Conservation (phyloP, 1,140 invertebrate genomes). For the Ostrea edulis region DNA sequence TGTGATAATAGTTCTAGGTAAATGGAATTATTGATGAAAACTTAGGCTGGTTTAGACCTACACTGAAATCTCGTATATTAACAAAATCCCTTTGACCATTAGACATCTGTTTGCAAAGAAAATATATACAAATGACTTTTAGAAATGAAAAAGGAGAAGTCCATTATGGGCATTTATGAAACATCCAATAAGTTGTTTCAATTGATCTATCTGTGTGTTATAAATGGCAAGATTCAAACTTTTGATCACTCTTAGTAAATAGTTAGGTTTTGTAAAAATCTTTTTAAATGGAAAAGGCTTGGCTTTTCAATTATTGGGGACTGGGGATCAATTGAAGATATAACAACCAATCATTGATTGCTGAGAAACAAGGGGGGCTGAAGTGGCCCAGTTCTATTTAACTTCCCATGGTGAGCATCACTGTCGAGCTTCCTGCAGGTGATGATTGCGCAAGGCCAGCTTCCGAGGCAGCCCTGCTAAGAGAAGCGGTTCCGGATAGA, state of each 20-base stretch:
- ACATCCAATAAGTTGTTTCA: slow-evolving; percentile 21
- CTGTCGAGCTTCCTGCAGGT: slow-evolving; percentile 3
- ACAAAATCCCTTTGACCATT: slow-evolving; percentile 14
- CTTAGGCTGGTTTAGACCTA: not conserved
- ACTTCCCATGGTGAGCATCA: slow-evolving; percentile 28
- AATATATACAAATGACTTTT: slow-evolving; percentile 38
- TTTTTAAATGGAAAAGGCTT: slow-evolving; percentile 33
- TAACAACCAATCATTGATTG: not conserved
- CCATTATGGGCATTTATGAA: slow-evolving; percentile 26
- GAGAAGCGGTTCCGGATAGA: slow-evolving; percentile 20
- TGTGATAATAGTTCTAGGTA: slow-evolving; percentile 17
- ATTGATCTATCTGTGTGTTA: slow-evolving; percentile 31
- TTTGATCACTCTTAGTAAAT: not conserved
- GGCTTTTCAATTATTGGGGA: slow-evolving; percentile 13
- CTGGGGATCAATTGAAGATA: slow-evolving; percentile 17
- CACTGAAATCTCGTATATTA: slow-evolving; percentile 4
- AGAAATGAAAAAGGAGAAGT: not conserved
- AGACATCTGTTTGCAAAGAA: slow-evolving; percentile 21
- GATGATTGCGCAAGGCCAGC: slow-evolving; percentile 24
- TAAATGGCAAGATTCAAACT: slow-evolving; percentile 22
- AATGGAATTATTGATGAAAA: slow-evolving; percentile 26
- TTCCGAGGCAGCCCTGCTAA: slow-evolving; percentile 19
- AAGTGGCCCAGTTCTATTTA: slow-evolving; percentile 25
- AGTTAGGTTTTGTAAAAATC: slow-evolving; percentile 26
- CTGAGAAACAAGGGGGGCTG: slow-evolving; percentile 14